These are phyloP conservation scores for Drosophila pectinifera DNA, from an alignment of 1,140 invertebrate species.

Conservation along the genomic window DNA sequence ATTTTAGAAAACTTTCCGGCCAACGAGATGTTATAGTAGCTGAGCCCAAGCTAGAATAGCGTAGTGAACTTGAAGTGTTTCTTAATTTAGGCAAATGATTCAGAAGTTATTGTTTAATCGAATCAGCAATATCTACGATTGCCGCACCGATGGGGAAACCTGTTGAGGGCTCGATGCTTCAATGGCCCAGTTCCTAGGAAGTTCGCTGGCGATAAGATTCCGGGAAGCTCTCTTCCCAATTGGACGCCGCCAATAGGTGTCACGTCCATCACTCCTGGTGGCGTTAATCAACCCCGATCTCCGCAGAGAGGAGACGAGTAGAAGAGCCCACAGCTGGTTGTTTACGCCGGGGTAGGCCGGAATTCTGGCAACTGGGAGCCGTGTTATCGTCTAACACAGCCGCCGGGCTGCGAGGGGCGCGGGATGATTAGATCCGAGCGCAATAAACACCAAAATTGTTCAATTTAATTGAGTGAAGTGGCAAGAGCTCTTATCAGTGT, in stretches of 20 bases:
- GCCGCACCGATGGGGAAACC: conserved; percentile 8
- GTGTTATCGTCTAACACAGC: conserved; percentile 31
- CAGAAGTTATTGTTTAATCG: conserved; percentile 30
- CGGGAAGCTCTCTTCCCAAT: conserved; percentile 29
- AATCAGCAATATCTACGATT: conserved; percentile 29
- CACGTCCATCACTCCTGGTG: conserved; percentile 7
- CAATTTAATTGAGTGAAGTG: conserved; percentile 76
- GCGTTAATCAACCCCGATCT: conserved; percentile 13
- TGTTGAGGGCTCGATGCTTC: conserved; percentile 30
- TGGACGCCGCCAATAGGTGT: conserved; percentile 6
- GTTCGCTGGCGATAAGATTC: conserved; percentile 63
- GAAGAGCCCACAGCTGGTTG: conserved; percentile 6
- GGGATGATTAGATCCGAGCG: conserved; percentile 45
- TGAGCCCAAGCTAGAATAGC: background rate
- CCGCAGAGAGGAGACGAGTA: background rate
- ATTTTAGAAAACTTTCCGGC: background rate
- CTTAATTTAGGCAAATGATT: conserved; percentile 37
- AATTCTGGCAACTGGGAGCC: background rate
- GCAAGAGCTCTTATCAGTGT: conserved; percentile 25
- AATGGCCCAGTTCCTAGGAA: conserved; percentile 60
- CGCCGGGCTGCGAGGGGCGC: conserved; percentile 1
- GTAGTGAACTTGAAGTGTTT: conserved; percentile 10
- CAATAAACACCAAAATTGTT: conserved; percentile 64
- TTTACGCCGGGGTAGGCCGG: background rate
- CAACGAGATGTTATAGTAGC: background rate